phyloP scores from a whole-genome alignment of 2,113 vertebrate genomes.

The Daboia siamensis region DNA sequence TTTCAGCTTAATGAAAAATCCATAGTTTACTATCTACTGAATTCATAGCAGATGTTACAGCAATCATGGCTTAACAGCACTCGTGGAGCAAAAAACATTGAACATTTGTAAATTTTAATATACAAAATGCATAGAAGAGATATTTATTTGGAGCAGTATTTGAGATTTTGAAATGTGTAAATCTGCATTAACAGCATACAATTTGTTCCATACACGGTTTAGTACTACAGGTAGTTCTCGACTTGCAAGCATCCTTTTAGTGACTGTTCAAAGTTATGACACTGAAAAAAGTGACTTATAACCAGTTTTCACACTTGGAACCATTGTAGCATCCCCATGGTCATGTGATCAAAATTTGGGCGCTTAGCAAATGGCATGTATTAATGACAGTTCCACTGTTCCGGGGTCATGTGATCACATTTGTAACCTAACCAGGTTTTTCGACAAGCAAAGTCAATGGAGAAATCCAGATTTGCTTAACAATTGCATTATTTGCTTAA shows the following conservation, averaged over 20 bases:
- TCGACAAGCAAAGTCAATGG: neutral
- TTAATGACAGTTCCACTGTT: neutral
- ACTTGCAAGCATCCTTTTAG: neutral
- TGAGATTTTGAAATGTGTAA: conserved; percentile 5
- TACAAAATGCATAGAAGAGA: neutral
- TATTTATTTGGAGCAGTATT: neutral
- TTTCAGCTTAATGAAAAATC: neutral
- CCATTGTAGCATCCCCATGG: neutral
- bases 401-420: neutral
- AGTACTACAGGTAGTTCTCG: neutral
- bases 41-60: neutral
- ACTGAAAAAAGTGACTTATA: neutral
- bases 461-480: neutral
- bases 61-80: neutral
- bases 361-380: neutral
- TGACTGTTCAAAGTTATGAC: neutral
- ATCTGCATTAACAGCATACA: neutral
- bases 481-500: neutral
- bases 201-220: neutral
- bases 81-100: neutral
- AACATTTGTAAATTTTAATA: neutral
- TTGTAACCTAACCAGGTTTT: neutral
- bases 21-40: neutral
- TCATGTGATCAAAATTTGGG: neutral
- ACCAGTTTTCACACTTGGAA: neutral